Evolutionary conservation across 2,888 invertebrate species (phyloP).

Genomic region (Arctia plantaginis): DNA sequence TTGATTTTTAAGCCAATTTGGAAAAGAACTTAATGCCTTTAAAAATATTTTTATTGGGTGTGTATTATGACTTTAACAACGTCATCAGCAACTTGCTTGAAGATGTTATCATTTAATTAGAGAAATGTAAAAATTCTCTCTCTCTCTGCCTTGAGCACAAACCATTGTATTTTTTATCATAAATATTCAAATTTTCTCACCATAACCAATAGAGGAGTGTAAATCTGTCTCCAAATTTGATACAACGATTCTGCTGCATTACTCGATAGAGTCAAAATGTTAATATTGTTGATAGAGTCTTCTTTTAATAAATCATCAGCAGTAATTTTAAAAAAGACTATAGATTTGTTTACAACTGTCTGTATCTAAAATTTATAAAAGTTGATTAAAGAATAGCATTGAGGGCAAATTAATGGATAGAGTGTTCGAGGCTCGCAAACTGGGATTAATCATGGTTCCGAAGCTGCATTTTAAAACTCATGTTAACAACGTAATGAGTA

Average conservation of each 20-base stretch:
- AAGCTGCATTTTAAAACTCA: no score
- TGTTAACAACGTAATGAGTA: no score
- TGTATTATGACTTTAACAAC: no score
- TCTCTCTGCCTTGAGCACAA: background rate
- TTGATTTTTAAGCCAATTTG: background rate
- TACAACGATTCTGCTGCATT: slow-evolving; percentile 78
- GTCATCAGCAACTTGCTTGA: no score
- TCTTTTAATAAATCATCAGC: slow-evolving; percentile 62
- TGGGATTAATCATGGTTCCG: no score
- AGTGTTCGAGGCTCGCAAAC: no score
- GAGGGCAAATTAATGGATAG: no score
- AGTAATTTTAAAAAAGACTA: slow-evolving; percentile 78
- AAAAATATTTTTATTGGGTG: no score
- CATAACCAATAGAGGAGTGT: slow-evolving; percentile 73
- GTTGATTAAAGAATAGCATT: no score
- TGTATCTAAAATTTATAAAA: slow-evolving; percentile 64
- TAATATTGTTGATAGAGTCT: slow-evolving; percentile 68
- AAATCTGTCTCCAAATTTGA: slow-evolving; percentile 77
- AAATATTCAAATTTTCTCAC: slow-evolving; percentile 56
- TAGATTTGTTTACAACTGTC: slow-evolving; percentile 65
- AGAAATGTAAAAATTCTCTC: no score
- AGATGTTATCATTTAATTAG: no score
- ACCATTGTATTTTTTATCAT: background rate
- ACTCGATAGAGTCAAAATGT: slow-evolving; percentile 73
- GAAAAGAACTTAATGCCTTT: no score